Conservation (phyloP, 30 jellyfish, hydroid and myxozoan species). For the Sanderia malayensis region DNA sequence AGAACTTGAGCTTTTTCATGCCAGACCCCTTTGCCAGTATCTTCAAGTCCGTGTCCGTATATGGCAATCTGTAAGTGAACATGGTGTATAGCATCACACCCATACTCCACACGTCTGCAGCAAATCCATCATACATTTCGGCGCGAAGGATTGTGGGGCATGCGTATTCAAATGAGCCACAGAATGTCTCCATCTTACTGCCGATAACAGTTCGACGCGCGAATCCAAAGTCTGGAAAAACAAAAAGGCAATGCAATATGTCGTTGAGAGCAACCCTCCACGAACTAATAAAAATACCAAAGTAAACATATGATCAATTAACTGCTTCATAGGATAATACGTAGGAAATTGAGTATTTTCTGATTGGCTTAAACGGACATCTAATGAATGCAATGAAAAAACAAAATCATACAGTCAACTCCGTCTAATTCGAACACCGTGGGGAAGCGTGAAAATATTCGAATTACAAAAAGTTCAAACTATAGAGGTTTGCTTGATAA, state of each 20-base stretch:
- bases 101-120: constrained; percentile 75
- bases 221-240: constrained; percentile 53
- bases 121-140: constrained; percentile 49
- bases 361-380: too few species aligned
- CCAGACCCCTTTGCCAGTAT: constrained; percentile 20
- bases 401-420: too few species aligned
- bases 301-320: too few species aligned
- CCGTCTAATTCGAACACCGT: too few species aligned
- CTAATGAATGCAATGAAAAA: too few species aligned
- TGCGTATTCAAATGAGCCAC: constrained; percentile 71
- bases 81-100: constrained; percentile 55
- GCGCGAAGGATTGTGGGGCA: constrained; percentile 60
- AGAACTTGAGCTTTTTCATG: constrained; percentile 20
- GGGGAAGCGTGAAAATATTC: too few species aligned
- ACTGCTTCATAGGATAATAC: too few species aligned
- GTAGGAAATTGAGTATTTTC: too few species aligned
- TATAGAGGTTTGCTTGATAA: too few species aligned
- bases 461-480: too few species aligned
- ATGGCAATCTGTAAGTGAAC: constrained; percentile 51
- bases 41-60: constrained; percentile 26
- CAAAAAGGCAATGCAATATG: neutral
- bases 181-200: constrained; percentile 24
- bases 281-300: too few species aligned
- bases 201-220: constrained; percentile 41
- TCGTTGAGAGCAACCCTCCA: too few species aligned